Conservation (phyloP, 2,797 vertebrate species). For the Smutsia temminckii region DNA sequence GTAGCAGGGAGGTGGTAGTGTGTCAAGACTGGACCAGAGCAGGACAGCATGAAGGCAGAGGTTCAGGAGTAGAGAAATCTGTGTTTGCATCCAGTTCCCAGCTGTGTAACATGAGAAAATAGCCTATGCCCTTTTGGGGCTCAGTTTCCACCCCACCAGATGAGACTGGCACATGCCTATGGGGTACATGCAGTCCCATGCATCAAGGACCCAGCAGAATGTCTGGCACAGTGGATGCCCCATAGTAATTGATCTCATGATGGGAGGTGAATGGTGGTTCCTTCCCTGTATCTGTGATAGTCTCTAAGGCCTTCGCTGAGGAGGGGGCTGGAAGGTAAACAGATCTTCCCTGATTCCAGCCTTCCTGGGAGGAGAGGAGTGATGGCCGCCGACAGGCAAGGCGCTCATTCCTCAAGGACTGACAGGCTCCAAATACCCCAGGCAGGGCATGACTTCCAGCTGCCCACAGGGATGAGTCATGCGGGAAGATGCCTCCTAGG, state of each 20-base stretch:
- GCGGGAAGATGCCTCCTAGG: neutral
- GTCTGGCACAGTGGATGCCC: neutral
- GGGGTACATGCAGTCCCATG: neutral
- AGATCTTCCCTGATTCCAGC: neutral
- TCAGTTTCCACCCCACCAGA: neutral
- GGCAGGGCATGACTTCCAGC: neutral
- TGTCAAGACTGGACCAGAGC: neutral
- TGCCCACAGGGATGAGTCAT: neutral
- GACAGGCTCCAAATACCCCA: neutral
- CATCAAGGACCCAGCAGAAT: neutral
- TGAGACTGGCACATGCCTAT: neutral
- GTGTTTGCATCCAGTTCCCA: neutral
- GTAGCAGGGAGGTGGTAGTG: accelerated
- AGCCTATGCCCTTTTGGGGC: neutral
- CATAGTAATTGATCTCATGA: neutral
- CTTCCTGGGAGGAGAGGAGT: neutral
- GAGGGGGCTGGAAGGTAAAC: neutral
- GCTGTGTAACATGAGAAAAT: neutral
- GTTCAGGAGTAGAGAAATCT: neutral
- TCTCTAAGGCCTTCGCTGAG: neutral
- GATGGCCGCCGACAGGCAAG: neutral
- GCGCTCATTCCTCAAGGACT: neutral
- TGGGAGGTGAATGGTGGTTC: neutral
- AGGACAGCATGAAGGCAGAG: neutral
- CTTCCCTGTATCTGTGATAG: neutral